These are phyloP conservation scores for Trachythela sp. DNA, from an alignment of 64 coral and sea anemone genomes.

Conservation along the genomic window DNA sequence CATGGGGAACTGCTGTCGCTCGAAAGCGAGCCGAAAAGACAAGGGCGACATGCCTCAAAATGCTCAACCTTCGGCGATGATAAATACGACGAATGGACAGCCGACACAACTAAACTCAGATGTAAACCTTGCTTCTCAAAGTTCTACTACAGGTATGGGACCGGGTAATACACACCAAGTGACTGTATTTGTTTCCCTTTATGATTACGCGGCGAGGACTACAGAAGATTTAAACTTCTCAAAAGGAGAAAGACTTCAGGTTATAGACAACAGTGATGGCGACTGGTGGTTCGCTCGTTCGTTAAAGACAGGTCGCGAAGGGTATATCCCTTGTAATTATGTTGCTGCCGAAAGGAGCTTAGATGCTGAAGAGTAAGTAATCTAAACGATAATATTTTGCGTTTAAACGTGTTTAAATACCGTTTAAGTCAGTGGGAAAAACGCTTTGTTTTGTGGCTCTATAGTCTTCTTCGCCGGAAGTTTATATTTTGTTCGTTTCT, in stretches of 20 bases:
- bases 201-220: constrained; percentile 95
- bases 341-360: constrained; percentile 91
- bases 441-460: neutral
- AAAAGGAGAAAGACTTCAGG: constrained; percentile 92
- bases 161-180: neutral
- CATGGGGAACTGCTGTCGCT: constrained; percentile 20
- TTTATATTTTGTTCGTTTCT: neutral
- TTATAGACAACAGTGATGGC: constrained; percentile 88
- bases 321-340: constrained; percentile 98
- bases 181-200: constrained; percentile 78
- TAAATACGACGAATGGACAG: constrained; percentile 14
- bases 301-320: constrained; percentile 65
- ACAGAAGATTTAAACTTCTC: constrained; percentile 97
- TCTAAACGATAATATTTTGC: neutral
- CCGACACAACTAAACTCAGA: neutral
- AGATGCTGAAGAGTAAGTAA: constrained; percentile 95
- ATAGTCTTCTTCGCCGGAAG: neutral
- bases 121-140: neutral
- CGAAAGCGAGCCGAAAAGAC: neutral
- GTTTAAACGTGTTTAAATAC: neutral
- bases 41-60: neutral
- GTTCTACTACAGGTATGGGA: neutral
- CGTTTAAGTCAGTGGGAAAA: neutral
- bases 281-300: constrained; percentile 99
- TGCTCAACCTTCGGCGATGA: neutral